phyloP scores from a whole-genome alignment of 92 coral and sea anemone species.

The Anthopleura xanthogrammica region DNA sequence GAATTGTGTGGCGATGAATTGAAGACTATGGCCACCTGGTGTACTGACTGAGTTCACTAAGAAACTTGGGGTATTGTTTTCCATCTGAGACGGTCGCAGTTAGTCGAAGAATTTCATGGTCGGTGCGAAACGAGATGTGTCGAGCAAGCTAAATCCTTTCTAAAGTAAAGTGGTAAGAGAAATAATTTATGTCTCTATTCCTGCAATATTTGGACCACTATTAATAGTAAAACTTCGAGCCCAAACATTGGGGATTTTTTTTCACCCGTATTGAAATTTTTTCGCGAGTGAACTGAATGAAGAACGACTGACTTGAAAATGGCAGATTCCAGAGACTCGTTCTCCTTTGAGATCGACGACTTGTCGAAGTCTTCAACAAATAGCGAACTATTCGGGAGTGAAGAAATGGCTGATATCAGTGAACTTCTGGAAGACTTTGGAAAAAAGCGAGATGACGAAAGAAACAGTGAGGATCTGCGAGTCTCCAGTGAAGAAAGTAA shows the following conservation, averaged over 20 bases:
- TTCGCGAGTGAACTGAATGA: neutral
- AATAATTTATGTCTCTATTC: no score
- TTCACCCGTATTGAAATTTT: neutral
- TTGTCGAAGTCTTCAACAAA: neutral
- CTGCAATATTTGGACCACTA: no score
- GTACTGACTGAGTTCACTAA: neutral
- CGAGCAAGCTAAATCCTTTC: no score
- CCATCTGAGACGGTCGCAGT: no score
- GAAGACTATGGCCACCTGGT: neutral
- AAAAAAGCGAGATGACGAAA: conserved; percentile 2
- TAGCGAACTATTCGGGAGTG: conserved; percentile 20
- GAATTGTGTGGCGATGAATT: neutral
- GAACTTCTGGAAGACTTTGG: conserved; percentile 30
- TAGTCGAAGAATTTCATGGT: no score
- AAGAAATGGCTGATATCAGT: conserved; percentile 27
- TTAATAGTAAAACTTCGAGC: no score
- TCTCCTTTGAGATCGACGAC: conserved; percentile 25
- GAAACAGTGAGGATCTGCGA: neutral
- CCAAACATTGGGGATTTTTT: no score
- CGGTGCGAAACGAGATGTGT: no score
- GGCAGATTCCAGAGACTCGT: neutral
- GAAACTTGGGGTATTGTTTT: neutral
- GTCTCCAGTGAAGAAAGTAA: neutral
- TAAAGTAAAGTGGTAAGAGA: no score
- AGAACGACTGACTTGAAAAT: neutral